Base-by-base conservation (phyloP, 2,113 vertebrate genomes). In the Mustela lutreola region DNA sequence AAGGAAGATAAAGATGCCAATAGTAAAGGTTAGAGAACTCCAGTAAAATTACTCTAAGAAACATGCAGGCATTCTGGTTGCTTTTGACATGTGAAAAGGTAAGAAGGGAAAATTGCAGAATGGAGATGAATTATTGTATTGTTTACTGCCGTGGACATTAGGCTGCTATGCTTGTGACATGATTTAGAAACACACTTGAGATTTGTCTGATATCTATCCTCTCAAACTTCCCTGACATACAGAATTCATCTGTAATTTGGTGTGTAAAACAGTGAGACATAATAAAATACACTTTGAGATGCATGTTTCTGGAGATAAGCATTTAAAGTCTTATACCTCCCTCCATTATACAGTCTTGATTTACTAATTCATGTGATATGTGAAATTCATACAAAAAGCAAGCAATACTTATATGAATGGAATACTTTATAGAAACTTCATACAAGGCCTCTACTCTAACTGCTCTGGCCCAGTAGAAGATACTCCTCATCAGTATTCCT, bases 21-120 rank as follows among this genome's bases (percentile, higher is more conserved):
- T 95, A 96, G 91, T 94, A 85, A 78, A 98, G 16, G 31, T 96
- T 97, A 94, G 62, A 22, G 81, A 97, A 90, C 31, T 39, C 10
- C 82, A 90, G 91, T 88, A 89, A 95, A 97, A 67, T 88, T 93
- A 79, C 39, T 48, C 83, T 83, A 89, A 97, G 56, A 94, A 97
- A 73, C 50, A 87, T 62, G 45, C 16, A 91, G 78, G 15, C 39
- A 96, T 31, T 91, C 56, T 42, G 70, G 67, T 18, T 91, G 19
- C 16, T 79, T 97, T 90, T 97, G 7, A 89, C 70, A 78, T 92
- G 93, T 84, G 95, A 0, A 0, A 88, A 22, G 14, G 26, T 94
- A 78, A 48, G 75, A 78, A 31, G 31, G 75, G 75, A 48, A 78
- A 78, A 48, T 45, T 78, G 26, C 26, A 78, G 42, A 42, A 80